Percentiles rank a stretch among this genome's conserved stretches.
Conservation (phyloP, 37 sponge, comb jelly and placozoan genomes). For the Cliona cf. orientalis region DNA sequence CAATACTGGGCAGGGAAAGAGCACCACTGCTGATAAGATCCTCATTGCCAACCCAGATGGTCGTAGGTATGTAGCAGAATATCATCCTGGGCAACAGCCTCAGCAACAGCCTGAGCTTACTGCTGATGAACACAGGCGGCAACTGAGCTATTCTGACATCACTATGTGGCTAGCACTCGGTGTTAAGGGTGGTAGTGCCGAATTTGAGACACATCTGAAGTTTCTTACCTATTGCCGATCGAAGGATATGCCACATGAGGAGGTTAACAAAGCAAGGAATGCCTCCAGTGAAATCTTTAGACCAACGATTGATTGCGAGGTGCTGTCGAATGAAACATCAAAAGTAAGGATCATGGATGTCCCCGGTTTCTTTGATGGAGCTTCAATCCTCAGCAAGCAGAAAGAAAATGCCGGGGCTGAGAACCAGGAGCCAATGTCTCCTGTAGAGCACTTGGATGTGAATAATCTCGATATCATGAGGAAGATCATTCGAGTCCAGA, state of each 20-base stretch:
- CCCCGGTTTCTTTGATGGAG: constrained; percentile 10
- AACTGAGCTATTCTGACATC: neutral
- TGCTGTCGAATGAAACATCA: constrained; percentile 20
- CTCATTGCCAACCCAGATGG: constrained; percentile 21
- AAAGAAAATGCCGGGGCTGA: neutral
- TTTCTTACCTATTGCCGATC: neutral
- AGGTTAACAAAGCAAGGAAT: neutral
- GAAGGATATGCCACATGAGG: neutral
- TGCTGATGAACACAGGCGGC: no score
- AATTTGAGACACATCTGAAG: neutral
- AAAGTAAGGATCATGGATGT: constrained; percentile 36
- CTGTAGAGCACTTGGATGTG: no score
- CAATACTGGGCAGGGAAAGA: constrained; percentile 48
- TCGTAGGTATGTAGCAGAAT: neutral
- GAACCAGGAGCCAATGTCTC: neutral
- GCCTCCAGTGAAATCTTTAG: neutral
- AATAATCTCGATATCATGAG: constrained; percentile 17
- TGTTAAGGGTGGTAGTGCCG: neutral
- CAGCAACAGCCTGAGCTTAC: neutral
- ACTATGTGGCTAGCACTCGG: constrained; percentile 17
- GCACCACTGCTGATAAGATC: constrained; percentile 43
- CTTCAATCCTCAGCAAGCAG: neutral
- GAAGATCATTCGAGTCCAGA: constrained; percentile 31
- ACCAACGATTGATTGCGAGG: neutral
- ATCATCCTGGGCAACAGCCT: no score